Evolutionary conservation across 2,888 invertebrate species (phyloP), one percentile per base, ranked within the genome.

Genomic region (Cheilosia variabilis): DNA sequence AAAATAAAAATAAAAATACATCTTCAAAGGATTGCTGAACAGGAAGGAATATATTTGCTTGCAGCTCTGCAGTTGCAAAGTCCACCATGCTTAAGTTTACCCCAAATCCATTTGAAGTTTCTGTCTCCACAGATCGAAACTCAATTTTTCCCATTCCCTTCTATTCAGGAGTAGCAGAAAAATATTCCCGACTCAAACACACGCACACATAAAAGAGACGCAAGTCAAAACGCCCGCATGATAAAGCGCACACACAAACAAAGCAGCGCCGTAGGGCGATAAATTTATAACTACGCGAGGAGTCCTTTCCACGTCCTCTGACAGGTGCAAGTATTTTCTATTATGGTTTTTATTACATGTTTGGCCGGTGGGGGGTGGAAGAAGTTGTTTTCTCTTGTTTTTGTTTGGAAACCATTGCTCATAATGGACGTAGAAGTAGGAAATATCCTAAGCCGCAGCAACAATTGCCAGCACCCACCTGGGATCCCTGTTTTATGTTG

Each of bases 261-360:
- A 73, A 50, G 69, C 58, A 83, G 73, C 79, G 63, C 73, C 27
- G 63, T 34, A 65, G 63, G 73, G 79, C 71, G 76, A 76, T 86
- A 80, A 86, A 86, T 86, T 71, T 31, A 45, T 13, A 45, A 55
- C 63, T 17, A 60, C 43, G 75, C 69, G 80, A 58, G 47, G 75
- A 75, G 84, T 80, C 80, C 71, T 80, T 73, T 63, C 41, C 63
- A 68, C 69, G 58, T 79, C 31, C 31, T 65, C 73, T 60, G 80
- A 76, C 84, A 86, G 84, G 84, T 86, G 80, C 76, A 86, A 80
- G 84, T 65, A 79, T 84, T 84, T 79, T 79, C 84, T 79, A 69
- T 84, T 79, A 76, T 66, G 55, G 31, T 57, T 75, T 75, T 66
- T 79, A 71, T 84, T 84, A 66, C 65, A 57, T 63, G 15, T 58